Evolutionary conservation across 2,113 vertebrate species (phyloP).

Genomic region (Poeciliopsis prolifica): DNA sequence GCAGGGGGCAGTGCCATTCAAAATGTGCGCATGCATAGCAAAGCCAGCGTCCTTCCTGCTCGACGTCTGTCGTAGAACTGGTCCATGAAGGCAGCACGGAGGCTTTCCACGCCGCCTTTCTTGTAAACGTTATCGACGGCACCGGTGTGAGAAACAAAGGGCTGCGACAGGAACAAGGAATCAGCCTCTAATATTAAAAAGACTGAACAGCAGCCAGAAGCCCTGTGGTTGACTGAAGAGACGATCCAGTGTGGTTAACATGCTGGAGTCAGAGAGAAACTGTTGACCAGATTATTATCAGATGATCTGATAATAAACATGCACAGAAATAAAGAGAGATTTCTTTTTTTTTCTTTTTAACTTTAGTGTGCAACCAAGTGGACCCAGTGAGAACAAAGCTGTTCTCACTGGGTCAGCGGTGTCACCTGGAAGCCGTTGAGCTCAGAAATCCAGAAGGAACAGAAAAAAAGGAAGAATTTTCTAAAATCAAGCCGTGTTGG

Average conservation of each 20-base stretch:
- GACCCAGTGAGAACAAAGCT: neutral
- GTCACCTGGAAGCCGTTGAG: neutral
- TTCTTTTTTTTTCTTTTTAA: neutral
- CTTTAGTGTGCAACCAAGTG: constrained; percentile 2
- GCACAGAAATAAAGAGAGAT: constrained; percentile 6
- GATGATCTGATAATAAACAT: constrained; percentile 26
- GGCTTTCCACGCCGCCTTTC: neutral
- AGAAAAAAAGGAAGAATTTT: neutral
- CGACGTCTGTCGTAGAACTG: neutral
- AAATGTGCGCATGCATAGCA: neutral
- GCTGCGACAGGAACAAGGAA: constrained; percentile 9
- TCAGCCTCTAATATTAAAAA: constrained; percentile 36
- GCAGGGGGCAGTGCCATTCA: neutral
- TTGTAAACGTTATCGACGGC: constrained; percentile 19
- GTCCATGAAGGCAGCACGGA: constrained; percentile 27
- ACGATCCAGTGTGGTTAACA: constrained; percentile 23
- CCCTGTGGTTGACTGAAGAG: constrained; percentile 19
- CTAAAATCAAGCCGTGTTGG: constrained; percentile 10
- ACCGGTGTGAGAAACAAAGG: constrained; percentile 12
- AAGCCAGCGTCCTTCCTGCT: neutral
- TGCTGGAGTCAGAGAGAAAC: constrained; percentile 24
- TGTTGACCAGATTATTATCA: neutral
- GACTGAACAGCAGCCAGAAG: constrained; percentile 24
- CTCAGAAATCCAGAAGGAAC: neutral
- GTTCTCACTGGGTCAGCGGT: neutral